Conservation (phyloP, 2,888 invertebrate genomes). For the Brachypterus glaber region DNA sequence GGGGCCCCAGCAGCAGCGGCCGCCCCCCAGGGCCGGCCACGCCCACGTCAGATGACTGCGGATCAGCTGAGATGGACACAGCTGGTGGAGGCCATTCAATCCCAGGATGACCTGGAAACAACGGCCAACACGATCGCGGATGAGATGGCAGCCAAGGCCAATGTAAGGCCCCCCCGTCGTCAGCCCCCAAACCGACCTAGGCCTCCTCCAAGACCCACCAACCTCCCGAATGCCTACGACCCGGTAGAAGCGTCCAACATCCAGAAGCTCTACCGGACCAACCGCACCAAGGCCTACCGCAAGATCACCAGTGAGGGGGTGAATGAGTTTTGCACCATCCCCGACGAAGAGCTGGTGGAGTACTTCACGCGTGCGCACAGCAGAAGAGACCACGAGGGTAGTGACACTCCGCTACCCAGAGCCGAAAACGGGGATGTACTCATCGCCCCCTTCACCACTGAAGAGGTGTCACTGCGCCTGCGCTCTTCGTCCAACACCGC, state of each 20-base stretch:
- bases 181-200: too few species aligned
- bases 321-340: slow-evolving; percentile 3
- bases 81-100: neutral
- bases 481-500: slow-evolving; percentile 9
- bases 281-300: slow-evolving; percentile 1
- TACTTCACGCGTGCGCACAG: slow-evolving; percentile 7
- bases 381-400: neutral
- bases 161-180: too few species aligned
- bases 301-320: neutral
- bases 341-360: slow-evolving; percentile 1
- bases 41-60: neutral
- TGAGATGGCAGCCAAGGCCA: slow-evolving; percentile 3
- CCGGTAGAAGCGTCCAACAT: slow-evolving; percentile 4
- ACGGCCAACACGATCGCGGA: neutral
- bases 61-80: neutral
- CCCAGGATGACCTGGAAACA: neutral
- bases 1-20: too few species aligned
- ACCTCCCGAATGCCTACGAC: too few species aligned
- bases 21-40: neutral
- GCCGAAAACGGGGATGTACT: slow-evolving; percentile 1
- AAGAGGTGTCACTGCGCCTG: slow-evolving; percentile 1
- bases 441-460: neutral
- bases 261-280: slow-evolving; percentile 8
- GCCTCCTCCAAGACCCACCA: too few species aligned
- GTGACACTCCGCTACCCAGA: slow-evolving; percentile 1